A percentile compares a stretch with the other conserved stretches of the same genome.
Evolutionary conservation across 2,113 vertebrate genomes (phyloP).

Genomic region (Hystrix cristata): DNA sequence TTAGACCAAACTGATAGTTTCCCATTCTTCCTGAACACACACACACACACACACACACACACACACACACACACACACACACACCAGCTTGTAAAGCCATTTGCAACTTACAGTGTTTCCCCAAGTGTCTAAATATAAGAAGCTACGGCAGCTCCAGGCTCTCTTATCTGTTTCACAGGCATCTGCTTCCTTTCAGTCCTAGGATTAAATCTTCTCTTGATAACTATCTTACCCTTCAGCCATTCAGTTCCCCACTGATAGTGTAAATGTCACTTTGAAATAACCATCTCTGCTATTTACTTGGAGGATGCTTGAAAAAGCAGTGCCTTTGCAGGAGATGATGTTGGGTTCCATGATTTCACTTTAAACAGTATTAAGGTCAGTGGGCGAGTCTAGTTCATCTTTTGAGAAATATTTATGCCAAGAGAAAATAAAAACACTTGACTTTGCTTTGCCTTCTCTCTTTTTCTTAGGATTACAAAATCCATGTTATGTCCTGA

Average conservation of each 20-base stretch:
- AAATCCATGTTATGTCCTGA: background rate
- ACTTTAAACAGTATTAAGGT: background rate
- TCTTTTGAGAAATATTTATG: slow-evolving; percentile 36
- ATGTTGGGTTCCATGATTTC: background rate
- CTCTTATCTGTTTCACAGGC: slow-evolving; percentile 66
- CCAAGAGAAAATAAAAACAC: slow-evolving; percentile 33
- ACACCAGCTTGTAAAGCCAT: background rate
- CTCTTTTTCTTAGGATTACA: background rate
- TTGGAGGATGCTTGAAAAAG: slow-evolving; percentile 62
- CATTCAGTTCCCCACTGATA: slow-evolving; percentile 61
- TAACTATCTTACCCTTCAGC: slow-evolving; percentile 69
- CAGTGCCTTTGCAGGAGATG: background rate
- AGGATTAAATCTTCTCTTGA: slow-evolving; percentile 75
- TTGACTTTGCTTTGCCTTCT: background rate
- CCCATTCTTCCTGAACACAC: background rate
- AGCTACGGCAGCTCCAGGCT: background rate
- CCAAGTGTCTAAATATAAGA: background rate
- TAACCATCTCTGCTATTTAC: slow-evolving; percentile 62
- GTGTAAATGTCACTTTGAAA: slow-evolving; percentile 78
- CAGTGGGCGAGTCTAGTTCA: background rate
- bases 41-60: background rate
- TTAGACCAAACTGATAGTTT: background rate
- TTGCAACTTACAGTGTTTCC: background rate
- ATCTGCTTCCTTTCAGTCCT: slow-evolving; percentile 60
- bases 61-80: background rate